Evolutionary conservation across 2,113 vertebrate species (phyloP), one percentile per base, ranked within the genome.

Genomic region (Thamnaconus septentrionalis): DNA sequence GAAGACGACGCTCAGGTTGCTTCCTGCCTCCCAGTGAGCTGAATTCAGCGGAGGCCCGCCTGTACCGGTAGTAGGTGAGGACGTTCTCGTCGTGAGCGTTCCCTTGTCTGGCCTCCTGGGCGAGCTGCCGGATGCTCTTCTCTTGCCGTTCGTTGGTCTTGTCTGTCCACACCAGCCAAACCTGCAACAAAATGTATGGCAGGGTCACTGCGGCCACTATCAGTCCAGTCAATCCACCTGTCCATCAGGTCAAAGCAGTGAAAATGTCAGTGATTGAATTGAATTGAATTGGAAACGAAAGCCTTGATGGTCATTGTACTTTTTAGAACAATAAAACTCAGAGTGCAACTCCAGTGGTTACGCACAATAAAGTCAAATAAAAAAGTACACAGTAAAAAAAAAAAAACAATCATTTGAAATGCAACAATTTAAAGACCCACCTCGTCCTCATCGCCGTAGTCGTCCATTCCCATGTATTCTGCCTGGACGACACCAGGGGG

Each of bases 91-190:
- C 97, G 0, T 99, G 95, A 18, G 91, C 91, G 0, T 99, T 99
- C 41, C 96, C 96, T 3, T 96, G 96, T 62, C 95, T 87, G 0
- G 96, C 96, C 84, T 98, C 96, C 88, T 98, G 95, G 0, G 97
- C 94, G 80, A 99, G 90, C 84, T 96, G 95, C 44, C 95, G 85
- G 87, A 99, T 95, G 53, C 96, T 92, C 84, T 98, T 99, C 86
- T 98, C 95, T 0, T 97, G 96, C 40, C 76, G 89, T 69, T 96
- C 94, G 0, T 94, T 95, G 52, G 92, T 93, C 83, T 93, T 96
- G 79, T 99, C 96, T 0, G 84, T 95, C 97, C 97, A 99, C 7
- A 96, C 92, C 54, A 99, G 91, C 97, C 97, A 99, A 56, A 99
- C 96, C 88, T 89, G n/a, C 54, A 76, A 9, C 7, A 41, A 31